A percentile compares a stretch with the other conserved stretches of the same genome.
These are phyloP conservation scores for Castor canadensis DNA, from an alignment of 2,113 vertebrate species.

Conservation along the genomic window DNA sequence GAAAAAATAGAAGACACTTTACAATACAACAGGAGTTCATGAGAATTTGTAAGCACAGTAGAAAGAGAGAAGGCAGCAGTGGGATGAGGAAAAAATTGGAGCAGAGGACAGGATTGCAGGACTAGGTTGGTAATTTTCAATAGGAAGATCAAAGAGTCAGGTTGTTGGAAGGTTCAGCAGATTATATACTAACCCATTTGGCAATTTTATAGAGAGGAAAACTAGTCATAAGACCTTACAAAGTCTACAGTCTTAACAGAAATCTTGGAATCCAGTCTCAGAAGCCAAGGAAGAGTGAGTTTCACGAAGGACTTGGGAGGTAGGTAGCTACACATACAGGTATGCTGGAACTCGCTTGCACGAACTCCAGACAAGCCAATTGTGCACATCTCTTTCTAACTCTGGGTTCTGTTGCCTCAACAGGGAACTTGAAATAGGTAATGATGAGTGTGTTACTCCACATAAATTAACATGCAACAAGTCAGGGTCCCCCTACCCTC, in stretches of 20 bases:
- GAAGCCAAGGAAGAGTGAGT: background rate
- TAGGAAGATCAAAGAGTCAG: background rate
- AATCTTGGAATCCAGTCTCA: background rate
- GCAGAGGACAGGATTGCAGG: too few species aligned
- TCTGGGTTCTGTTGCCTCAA: background rate
- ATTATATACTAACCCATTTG: background rate
- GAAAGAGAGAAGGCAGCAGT: background rate
- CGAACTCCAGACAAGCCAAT: background rate
- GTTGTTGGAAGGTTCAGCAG: background rate
- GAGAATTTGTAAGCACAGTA: background rate
- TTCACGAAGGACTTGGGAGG: background rate
- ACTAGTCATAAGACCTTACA: background rate
- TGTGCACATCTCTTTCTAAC: background rate
- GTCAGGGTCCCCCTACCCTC: background rate
- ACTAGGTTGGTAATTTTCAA: background rate
- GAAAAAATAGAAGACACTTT: background rate
- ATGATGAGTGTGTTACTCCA: background rate
- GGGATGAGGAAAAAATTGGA: background rate
- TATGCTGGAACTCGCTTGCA: background rate
- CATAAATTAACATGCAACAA: background rate
- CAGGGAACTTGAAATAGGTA: background rate
- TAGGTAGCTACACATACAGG: too few species aligned
- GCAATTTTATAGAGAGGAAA: background rate
- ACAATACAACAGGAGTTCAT: background rate
- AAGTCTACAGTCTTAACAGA: background rate